Evolutionary conservation across 2,113 vertebrate species (phyloP).

Genomic region (Gallinago jamesoni): DNA sequence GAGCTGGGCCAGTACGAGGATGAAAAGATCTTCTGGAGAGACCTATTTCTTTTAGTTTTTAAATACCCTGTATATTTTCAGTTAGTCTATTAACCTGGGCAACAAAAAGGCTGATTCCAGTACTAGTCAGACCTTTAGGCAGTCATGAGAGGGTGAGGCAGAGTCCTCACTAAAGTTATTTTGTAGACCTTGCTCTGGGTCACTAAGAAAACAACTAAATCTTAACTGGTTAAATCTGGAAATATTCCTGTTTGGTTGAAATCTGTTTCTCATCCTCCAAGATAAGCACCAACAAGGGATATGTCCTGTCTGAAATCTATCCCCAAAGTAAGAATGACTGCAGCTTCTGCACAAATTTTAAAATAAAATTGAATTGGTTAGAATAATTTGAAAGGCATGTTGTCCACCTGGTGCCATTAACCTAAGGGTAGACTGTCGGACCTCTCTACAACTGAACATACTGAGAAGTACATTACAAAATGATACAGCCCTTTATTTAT

Average conservation of each 20-base stretch:
- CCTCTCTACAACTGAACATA: background rate
- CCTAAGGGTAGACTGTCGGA: background rate
- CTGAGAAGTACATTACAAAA: background rate
- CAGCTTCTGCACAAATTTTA: background rate
- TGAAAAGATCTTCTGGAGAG: background rate
- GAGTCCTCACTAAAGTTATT: background rate
- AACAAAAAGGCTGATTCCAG: background rate
- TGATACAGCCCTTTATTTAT: background rate
- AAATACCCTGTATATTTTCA: background rate
- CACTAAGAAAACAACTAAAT: background rate
- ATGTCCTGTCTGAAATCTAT: background rate
- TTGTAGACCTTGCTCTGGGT: background rate
- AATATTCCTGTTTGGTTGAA: background rate
- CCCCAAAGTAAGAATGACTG: background rate
- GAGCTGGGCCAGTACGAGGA: background rate
- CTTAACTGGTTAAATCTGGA: background rate
- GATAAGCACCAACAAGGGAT: background rate
- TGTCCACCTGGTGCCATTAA: background rate
- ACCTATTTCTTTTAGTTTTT: background rate
- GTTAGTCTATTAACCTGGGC: background rate
- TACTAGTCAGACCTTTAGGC: background rate
- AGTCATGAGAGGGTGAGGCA: background rate
- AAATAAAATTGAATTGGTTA: background rate
- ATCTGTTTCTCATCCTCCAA: background rate
- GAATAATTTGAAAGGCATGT: background rate